Percentiles rank a stretch among this genome's conserved stretches.
Evolutionary conservation across 1,140 invertebrate genomes (phyloP).

Genomic region (Contarinia nasturtii): DNA sequence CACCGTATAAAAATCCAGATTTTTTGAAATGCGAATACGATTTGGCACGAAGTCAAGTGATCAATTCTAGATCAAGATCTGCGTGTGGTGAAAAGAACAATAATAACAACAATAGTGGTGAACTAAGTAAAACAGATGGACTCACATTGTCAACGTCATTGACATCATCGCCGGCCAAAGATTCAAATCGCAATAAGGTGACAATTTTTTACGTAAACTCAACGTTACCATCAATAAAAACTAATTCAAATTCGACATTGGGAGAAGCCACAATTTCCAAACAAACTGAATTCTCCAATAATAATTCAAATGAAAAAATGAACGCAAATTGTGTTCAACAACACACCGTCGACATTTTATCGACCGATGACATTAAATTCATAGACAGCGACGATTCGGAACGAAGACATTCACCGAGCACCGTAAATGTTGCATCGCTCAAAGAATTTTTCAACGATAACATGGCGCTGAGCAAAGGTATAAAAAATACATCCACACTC

Average conservation of each 20-base stretch:
- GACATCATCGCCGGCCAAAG: slow-evolving; percentile 7
- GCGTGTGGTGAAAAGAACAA: background rate
- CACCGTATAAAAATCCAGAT: slow-evolving; percentile 16
- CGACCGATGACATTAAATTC: slow-evolving; percentile 19
- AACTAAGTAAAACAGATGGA: background rate
- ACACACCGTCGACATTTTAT: background rate
- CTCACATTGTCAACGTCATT: slow-evolving; percentile 10
- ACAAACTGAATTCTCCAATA: background rate
- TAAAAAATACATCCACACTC: background rate
- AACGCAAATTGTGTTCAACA: background rate
- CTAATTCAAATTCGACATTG: background rate
- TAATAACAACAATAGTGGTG: slow-evolving; percentile 3
- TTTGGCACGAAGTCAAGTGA: slow-evolving; percentile 19
- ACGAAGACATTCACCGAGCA: background rate
- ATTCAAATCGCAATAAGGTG: slow-evolving; percentile 6
- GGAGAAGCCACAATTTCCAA: background rate
- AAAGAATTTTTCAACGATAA: background rate
- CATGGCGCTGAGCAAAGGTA: background rate
- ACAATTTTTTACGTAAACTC: too few species aligned
- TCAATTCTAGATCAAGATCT: background rate
- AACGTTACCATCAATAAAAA: background rate
- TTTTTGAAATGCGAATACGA: slow-evolving; percentile 21
- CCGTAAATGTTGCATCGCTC: background rate
- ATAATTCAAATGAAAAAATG: background rate
- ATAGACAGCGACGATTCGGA: slow-evolving; percentile 20